Conservation (phyloP, 1,140 invertebrate genomes). For the Drosophila repletoides region DNA sequence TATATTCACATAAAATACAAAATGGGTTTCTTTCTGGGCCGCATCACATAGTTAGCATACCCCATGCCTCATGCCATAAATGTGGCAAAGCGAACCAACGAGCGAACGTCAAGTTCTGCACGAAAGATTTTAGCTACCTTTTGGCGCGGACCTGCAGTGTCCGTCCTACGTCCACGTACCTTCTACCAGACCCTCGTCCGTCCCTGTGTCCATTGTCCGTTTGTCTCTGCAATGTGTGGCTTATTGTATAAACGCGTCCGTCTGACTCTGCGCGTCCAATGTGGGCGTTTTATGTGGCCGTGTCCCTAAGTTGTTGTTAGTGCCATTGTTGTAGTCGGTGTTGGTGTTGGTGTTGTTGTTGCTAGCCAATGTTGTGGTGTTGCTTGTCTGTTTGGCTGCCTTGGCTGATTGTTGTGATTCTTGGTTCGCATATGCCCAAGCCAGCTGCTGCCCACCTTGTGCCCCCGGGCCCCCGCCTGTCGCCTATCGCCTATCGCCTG, state of each 20-base stretch:
- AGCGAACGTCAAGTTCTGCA: slow-evolving; percentile 68
- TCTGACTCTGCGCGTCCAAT: slow-evolving; percentile 45
- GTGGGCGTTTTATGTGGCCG: slow-evolving; percentile 70
- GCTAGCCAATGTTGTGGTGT: slow-evolving; percentile 42
- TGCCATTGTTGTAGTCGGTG: slow-evolving; percentile 25
- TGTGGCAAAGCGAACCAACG: slow-evolving; percentile 16
- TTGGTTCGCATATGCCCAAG: slow-evolving; percentile 70
- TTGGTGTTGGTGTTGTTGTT: slow-evolving; percentile 21
- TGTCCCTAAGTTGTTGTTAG: slow-evolving; percentile 46
- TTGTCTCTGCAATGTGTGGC: slow-evolving; percentile 57
- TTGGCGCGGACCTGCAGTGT: slow-evolving; percentile 24
- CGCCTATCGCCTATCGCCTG: slow-evolving; percentile 38
- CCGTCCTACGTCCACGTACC: slow-evolving; percentile 23
- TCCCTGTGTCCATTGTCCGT: neutral
- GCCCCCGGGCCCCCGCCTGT: neutral
- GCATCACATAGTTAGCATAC: slow-evolving; percentile 1
- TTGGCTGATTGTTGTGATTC: slow-evolving; percentile 75
- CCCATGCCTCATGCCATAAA: slow-evolving; percentile 5
- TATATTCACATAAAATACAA: too few species aligned
- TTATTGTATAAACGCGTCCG: slow-evolving; percentile 61
- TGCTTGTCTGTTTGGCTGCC: slow-evolving; percentile 51
- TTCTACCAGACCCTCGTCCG: slow-evolving; percentile 5
- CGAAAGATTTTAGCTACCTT: slow-evolving; percentile 77
- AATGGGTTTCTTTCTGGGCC: too few species aligned
- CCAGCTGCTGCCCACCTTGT: slow-evolving; percentile 21